Evolutionary conservation across 2,888 invertebrate species (phyloP), one percentile per base, ranked within the genome.

Genomic region (Ptilodon capucinus): DNA sequence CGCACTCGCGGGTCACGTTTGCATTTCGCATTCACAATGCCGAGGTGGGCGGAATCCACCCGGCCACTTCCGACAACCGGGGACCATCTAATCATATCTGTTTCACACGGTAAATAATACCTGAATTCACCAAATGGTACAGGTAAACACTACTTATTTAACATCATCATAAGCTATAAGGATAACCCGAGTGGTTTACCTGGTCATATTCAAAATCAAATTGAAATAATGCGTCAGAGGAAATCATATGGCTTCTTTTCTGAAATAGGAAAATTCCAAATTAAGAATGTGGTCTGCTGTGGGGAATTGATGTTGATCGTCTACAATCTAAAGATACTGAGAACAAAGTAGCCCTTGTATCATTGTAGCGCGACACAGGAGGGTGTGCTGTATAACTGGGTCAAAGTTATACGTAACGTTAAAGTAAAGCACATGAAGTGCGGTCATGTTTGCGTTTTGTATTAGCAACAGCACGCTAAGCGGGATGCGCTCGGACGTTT

Each of bases 1-100:
- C 64, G 69, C 69, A 73, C 68, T 65, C 57, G 54, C 55, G 60
- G 68, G 79, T 76, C 81, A 79, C 80, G 79, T 76, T 75, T 70
- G 68, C 70, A 72, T 74, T 76, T 76, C 69, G 71, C 74, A 79
- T 81, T 71, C 76, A 76, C 71, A 70, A 76, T 75, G 63, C 68
- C 40, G 46, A 40, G 32, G 38, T 57, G 66, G 63, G 65, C 67
- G 72, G 73, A 74, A 76, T 72, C 74, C 70, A 57, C 51, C 49
- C 65, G 63, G 60, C 61, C 63, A 76, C 74, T 82, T 83, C 82
- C 83, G 81, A 76, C 76, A 68, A 51, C 48, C 50, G 64, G 58
- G 53, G 56, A 57, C 58, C 71, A 56, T 64, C 61, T 61, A 68
- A 50, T 50, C 41, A 49, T 48, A 52, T 49, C 44, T 42, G 40